phyloP scores from a whole-genome alignment of 2,797 vertebrate species.

The Acrossocheilus fasciatus region DNA sequence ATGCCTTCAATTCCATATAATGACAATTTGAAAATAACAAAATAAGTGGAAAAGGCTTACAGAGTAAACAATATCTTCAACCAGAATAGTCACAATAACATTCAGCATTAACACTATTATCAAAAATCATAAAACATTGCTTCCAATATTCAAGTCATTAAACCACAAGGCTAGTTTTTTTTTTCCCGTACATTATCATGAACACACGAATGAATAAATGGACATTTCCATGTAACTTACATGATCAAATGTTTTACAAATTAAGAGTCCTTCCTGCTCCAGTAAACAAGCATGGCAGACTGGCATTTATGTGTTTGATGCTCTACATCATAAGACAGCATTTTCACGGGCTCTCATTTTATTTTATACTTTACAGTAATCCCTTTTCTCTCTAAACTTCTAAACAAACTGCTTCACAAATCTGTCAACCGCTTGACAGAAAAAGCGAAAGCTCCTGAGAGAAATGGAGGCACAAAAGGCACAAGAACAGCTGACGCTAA shows the following conservation, averaged over 20 bases:
- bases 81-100: conserved; percentile 28
- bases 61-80: background rate
- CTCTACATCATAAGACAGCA: conserved; percentile 2
- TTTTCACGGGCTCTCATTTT: background rate
- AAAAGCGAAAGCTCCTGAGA: conserved; percentile 54
- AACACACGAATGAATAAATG: background rate
- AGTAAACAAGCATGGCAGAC: conserved; percentile 5
- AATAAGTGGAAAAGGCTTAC: background rate
- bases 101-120: conserved; percentile 22
- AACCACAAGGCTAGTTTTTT: conserved; percentile 19
- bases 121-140: conserved; percentile 7
- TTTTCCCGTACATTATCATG: background rate
- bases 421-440: conserved; percentile 14
- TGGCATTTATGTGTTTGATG: background rate
- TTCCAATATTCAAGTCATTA: conserved; percentile 31
- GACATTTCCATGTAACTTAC: conserved; percentile 14
- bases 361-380: background rate
- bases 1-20: background rate
- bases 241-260: conserved; percentile 8
- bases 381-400: background rate
- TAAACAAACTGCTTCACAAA: background rate
- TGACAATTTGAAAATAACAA: background rate
- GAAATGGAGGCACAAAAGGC: conserved; percentile 57
- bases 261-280: background rate
- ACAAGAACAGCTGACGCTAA: conserved; percentile 9